phyloP scores from a whole-genome alignment of 2,113 vertebrate species.

The Ailuropoda melanoleuca region DNA sequence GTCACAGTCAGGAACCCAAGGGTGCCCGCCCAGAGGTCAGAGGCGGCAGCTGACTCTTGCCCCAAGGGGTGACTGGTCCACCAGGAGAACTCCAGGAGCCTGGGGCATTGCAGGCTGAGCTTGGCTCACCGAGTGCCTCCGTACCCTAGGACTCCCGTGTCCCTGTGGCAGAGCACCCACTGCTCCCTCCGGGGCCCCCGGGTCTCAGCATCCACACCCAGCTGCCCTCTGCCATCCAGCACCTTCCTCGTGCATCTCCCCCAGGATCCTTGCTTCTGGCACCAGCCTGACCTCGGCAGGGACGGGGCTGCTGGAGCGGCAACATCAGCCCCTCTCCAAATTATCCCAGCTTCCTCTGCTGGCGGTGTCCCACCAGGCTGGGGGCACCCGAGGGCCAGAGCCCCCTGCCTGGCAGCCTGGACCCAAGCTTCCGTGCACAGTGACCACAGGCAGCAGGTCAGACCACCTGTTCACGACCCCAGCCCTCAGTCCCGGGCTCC shows the following conservation, averaged over 20 bases:
- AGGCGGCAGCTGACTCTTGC: fast-evolving
- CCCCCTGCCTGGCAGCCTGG: background rate
- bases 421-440: fast-evolving
- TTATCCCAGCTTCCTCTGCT: background rate
- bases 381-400: background rate
- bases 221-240: background rate
- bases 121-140: fast-evolving
- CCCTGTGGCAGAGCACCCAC: fast-evolving
- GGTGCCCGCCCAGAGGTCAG: background rate
- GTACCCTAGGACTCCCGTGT: fast-evolving
- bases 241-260: background rate
- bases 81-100: background rate
- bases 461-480: fast-evolving
- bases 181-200: fast-evolving
- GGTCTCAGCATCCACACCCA: fast-evolving
- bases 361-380: fast-evolving
- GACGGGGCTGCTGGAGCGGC: fast-evolving
- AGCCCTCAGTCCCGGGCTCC: background rate
- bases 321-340: background rate
- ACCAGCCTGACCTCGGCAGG: fast-evolving
- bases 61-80: fast-evolving
- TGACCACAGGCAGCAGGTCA: background rate
- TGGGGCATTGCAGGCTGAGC: background rate
- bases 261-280: background rate
- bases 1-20: fast-evolving